phyloP scores from a whole-genome alignment of 2,113 vertebrate species.

The Pterophyllum scalare region DNA sequence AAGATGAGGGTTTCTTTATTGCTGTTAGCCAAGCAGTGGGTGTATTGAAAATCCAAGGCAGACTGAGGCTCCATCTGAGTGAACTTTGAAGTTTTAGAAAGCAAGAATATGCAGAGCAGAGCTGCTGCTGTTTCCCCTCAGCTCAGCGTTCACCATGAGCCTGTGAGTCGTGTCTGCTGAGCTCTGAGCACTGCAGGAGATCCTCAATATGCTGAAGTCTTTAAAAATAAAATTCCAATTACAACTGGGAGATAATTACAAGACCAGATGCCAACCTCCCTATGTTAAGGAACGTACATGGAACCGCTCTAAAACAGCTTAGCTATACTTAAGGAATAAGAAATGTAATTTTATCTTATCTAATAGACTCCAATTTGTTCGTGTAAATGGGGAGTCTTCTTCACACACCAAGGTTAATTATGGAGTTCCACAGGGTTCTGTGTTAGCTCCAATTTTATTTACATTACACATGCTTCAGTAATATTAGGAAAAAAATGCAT shows the following conservation, averaged over 20 bases:
- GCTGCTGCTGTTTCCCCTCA: background rate
- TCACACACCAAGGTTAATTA: too few species aligned
- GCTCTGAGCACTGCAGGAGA: slow-evolving; percentile 6
- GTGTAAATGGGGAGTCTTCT: too few species aligned
- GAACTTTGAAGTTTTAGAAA: slow-evolving; percentile 29
- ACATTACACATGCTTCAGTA: too few species aligned
- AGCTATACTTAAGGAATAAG: background rate
- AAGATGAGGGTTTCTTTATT: slow-evolving; percentile 2
- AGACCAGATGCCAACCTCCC: background rate
- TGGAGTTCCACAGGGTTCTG: too few species aligned
- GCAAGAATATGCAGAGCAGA: background rate
- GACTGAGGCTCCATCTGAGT: background rate
- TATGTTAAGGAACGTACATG: background rate
- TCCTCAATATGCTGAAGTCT: slow-evolving; percentile 2
- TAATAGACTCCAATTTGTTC: too few species aligned
- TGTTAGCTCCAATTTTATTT: too few species aligned
- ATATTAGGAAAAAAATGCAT: too few species aligned
- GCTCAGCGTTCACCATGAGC: background rate
- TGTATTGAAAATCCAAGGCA: slow-evolving; percentile 6
- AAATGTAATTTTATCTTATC: background rate
- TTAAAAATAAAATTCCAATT: slow-evolving; percentile 6
- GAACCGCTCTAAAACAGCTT: background rate
- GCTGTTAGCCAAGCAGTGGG: slow-evolving; percentile 7
- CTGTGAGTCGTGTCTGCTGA: background rate
- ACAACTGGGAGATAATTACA: background rate